Evolutionary conservation across 2,888 invertebrate genomes (phyloP).

Genomic region (Mycalesis mineus): DNA sequence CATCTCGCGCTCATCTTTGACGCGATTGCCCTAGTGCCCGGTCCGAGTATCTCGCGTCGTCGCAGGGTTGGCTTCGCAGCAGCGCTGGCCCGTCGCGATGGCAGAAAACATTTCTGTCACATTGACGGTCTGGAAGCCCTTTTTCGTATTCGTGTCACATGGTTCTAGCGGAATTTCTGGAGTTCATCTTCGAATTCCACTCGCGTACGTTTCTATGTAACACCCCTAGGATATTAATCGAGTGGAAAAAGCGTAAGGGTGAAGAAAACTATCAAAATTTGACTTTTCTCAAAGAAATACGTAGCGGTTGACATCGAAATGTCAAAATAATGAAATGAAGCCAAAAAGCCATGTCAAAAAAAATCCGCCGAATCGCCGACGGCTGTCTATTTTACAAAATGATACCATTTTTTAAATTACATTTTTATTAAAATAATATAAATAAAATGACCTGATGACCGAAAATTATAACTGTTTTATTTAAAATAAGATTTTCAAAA

Average conservation of each 20-base stretch:
- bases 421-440: too few species aligned
- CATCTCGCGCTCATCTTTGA: slow-evolving; percentile 78
- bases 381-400: slow-evolving; percentile 29
- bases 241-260: slow-evolving; percentile 50
- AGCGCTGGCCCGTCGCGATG: slow-evolving; percentile 70
- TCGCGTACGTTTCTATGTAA: slow-evolving; percentile 36
- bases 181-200: slow-evolving; percentile 42
- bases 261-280: slow-evolving; percentile 52
- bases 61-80: slow-evolving; percentile 58
- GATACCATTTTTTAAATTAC: slow-evolving; percentile 29
- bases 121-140: slow-evolving; percentile 76
- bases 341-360: slow-evolving; percentile 74
- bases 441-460: too few species aligned
- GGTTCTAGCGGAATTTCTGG: slow-evolving; percentile 69
- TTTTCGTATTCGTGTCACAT: slow-evolving; percentile 79
- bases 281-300: slow-evolving; percentile 70
- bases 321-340: slow-evolving; percentile 79
- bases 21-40: slow-evolving; percentile 68
- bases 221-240: slow-evolving; percentile 42
- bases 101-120: slow-evolving; percentile 79
- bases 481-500: too few species aligned
- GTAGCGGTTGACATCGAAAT: slow-evolving; percentile 78
- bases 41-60: slow-evolving; percentile 63
- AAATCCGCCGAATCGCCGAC: slow-evolving; percentile 69
- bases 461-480: too few species aligned